Conservation (phyloP, 2,797 vertebrate species). For the Sebastiscus albofasciatus region DNA sequence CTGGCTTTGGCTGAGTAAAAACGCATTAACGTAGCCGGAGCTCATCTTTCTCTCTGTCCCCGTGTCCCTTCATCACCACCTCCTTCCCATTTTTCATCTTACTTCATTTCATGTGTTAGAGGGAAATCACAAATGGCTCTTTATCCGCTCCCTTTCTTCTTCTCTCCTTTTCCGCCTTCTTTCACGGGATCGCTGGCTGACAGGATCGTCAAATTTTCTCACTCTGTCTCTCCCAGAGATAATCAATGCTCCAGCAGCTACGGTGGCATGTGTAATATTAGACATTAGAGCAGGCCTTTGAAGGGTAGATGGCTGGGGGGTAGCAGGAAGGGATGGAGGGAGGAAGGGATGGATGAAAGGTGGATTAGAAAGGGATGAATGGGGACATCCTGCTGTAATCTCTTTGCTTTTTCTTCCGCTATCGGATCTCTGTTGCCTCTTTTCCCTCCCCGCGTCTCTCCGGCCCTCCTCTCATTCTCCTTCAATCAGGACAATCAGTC, state of each 20-base stretch:
- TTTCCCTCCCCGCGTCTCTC: not conserved
- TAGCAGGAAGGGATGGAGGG: conserved; percentile 58
- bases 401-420: conserved; percentile 47
- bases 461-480: conserved; percentile 22
- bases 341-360: conserved; percentile 71
- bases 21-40: conserved; percentile 20
- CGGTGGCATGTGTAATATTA: conserved; percentile 72
- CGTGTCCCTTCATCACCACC: not conserved
- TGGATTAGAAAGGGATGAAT: conserved; percentile 80
- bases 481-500: conserved; percentile 50
- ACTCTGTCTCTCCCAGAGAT: conserved; percentile 43
- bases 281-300: conserved; percentile 68
- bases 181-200: conserved; percentile 11
- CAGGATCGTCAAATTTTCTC: conserved; percentile 37
- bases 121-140: conserved; percentile 15
- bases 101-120: conserved; percentile 1
- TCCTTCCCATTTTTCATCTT: conserved; percentile 6
- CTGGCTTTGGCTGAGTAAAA: not conserved
- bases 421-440: conserved; percentile 42
- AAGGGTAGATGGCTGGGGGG: conserved; percentile 52
- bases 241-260: conserved; percentile 67
- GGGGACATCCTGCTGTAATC: conserved; percentile 80
- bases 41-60: conserved; percentile 25
- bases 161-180: not conserved
- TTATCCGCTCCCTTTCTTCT: conserved; percentile 26